Percentiles rank a stretch among this genome's conserved stretches.
Conservation (phyloP, 1,140 invertebrate species). For the Coptotermes formosanus region DNA sequence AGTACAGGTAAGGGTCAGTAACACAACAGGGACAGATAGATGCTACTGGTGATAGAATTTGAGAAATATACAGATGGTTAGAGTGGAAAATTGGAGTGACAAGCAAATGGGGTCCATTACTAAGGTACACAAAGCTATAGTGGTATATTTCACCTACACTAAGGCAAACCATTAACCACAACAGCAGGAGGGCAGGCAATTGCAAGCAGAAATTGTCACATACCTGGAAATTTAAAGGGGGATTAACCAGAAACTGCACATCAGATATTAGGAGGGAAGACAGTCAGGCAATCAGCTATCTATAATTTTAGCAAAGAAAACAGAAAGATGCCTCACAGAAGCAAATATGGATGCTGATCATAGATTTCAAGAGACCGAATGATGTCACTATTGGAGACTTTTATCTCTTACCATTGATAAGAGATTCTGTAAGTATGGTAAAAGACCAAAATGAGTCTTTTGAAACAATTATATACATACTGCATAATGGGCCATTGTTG, state of each 20-base stretch:
- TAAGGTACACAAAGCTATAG: slow-evolving; percentile 20
- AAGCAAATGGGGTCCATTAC: slow-evolving; percentile 17
- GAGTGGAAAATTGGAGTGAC: slow-evolving; percentile 28
- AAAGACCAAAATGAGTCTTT: too few relatives aligned
- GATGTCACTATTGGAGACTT: slow-evolving; percentile 43
- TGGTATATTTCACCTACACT: slow-evolving; percentile 32
- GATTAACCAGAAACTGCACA: slow-evolving; percentile 8
- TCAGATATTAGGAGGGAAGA: slow-evolving; percentile 27
- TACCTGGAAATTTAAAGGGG: slow-evolving; percentile 29
- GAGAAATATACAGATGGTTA: neutral
- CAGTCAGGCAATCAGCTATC: slow-evolving; percentile 28
- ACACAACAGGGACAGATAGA: too few relatives aligned
- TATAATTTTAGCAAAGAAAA: slow-evolving; percentile 30
- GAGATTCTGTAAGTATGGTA: too few relatives aligned
- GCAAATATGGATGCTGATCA: slow-evolving; percentile 35
- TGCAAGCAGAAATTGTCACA: slow-evolving; percentile 17
- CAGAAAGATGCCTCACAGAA: slow-evolving; percentile 22
- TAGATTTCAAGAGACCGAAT: slow-evolving; percentile 50
- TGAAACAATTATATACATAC: too few relatives aligned
- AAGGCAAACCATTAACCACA: slow-evolving; percentile 26
- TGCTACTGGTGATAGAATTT: too few relatives aligned
- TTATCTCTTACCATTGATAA: slow-evolving; percentile 37
- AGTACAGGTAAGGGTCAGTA: too few relatives aligned
- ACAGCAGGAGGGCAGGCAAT: slow-evolving; percentile 27
- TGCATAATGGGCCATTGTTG: too few relatives aligned